A percentile compares a stretch with the other conserved stretches of the same genome.
phyloP scores from a whole-genome alignment of 2,113 vertebrate species.

The Edolisoma coerulescens region DNA sequence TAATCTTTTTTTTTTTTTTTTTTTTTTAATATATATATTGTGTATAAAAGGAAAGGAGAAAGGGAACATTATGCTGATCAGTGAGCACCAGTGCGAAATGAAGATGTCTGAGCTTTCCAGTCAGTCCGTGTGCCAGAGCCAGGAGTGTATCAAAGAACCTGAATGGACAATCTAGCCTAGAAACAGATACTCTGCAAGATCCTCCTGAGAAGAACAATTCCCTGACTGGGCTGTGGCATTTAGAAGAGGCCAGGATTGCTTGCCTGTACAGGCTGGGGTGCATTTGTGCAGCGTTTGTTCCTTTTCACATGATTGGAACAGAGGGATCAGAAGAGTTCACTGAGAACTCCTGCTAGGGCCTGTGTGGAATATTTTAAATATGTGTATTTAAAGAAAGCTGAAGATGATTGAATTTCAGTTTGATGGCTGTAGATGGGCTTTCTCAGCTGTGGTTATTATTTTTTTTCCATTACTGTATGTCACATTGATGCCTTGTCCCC shows the following conservation, averaged over 20 bases:
- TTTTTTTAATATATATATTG: neutral
- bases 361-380: neutral
- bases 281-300: neutral
- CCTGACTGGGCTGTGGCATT: neutral
- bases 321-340: neutral
- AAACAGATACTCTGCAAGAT: conserved; percentile 48
- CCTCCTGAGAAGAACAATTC: neutral
- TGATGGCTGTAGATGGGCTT: neutral
- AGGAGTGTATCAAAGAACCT: conserved; percentile 25
- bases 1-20: neutral
- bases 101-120: conserved; percentile 13
- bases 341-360: neutral
- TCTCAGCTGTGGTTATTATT: neutral
- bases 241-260: conserved; percentile 34
- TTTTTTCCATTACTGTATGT: neutral
- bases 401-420: neutral
- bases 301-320: neutral
- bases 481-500: neutral
- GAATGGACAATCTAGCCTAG: conserved; percentile 20
- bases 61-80: neutral
- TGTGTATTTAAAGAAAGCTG: neutral
- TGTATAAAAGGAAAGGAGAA: neutral
- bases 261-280: conserved; percentile 28
- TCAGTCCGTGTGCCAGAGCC: neutral
- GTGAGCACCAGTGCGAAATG: neutral